Base-by-base conservation (phyloP, 35 echinoderm and acorn worm species). In the Acanthaster planci region DNA sequence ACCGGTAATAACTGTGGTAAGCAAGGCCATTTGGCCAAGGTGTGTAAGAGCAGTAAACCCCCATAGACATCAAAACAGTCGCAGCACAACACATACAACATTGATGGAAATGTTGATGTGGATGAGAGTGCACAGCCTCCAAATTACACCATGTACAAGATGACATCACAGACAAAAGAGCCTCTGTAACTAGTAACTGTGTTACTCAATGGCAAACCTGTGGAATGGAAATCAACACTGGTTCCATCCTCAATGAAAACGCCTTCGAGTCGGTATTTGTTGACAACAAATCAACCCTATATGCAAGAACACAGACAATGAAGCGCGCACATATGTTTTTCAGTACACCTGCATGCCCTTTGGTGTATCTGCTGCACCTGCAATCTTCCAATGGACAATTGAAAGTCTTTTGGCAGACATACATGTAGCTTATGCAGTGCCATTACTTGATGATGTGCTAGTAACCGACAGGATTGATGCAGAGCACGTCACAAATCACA, bases 381-480 rank as follows among this genome's bases (percentile, higher is more conserved):
- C 76, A 21, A 77, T 86, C 10, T 91, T 94, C 60, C 89, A 91
- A 27, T 2, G 84, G 38, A 86, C 78, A 0, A 90, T 94, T 9
- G 82, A 90, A 79, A 77, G 77, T 42, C 29, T 94, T 16, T 57
- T 94, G 0, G 87, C 82, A 55, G 87, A 75, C 19, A 86, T 89
- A 15, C 42, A n/a, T n/a, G n/a, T n/a, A n/a, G 72, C 87, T 18
- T 22, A 77, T 60, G 83, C 83, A 10, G 83, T 81, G 0, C 82
- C 67, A 58, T 89, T 84, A 77, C 77, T 93, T 5, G 81, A 94
- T 82, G 87, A 86, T 38, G 80, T 94, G 8, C 77, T 94, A 26
- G 40, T 94, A 14, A 94, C 60, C 19, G 84, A 83, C 4, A 22
- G 22, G 27, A 86, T 36, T 18, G 52, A 80, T 3, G 37, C 76